phyloP scores from a whole-genome alignment of 2,113 vertebrate species.

The Takifugu flavidus region DNA sequence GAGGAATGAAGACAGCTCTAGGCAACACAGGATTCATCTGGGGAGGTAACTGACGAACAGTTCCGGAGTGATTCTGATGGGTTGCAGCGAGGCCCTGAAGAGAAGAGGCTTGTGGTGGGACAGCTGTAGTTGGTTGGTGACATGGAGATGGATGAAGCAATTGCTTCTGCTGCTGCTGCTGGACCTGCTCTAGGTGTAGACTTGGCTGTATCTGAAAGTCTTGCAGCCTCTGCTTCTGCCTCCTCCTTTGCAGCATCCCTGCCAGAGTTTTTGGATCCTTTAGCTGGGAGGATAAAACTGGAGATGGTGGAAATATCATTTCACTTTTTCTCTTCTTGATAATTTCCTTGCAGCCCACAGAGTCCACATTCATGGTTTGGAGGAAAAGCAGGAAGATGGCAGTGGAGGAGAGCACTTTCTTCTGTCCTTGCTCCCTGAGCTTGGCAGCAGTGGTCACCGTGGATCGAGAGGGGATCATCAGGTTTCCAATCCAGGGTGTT shows the following conservation, averaged over 20 bases:
- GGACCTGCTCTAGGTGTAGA: too few relatives aligned
- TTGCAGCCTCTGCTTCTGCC: too few relatives aligned
- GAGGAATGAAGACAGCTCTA: not conserved
- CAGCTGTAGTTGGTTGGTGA: too few relatives aligned
- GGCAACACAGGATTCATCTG: not conserved
- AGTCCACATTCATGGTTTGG: constrained; percentile 78
- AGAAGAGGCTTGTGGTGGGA: not conserved
- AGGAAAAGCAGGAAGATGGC: constrained; percentile 79
- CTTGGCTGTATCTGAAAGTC: too few relatives aligned
- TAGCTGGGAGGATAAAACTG: not conserved
- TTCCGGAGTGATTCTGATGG: too few relatives aligned
- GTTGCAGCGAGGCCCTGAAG: not conserved
- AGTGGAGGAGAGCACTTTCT: constrained; percentile 64
- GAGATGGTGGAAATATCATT: not conserved
- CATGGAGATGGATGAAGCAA: not conserved
- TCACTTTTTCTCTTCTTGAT: constrained; percentile 67
- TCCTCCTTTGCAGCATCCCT: constrained; percentile 5
- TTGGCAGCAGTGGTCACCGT: constrained; percentile 43
- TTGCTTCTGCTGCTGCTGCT: not conserved
- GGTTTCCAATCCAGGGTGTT: constrained; percentile 82
- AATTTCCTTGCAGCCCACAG: constrained; percentile 78
- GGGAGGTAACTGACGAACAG: constrained; percentile 32
- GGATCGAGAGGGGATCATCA: constrained; percentile 51
- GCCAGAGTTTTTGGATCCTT: not conserved
- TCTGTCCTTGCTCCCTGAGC: constrained; percentile 59